phyloP scores from a whole-genome alignment of 2,113 vertebrate species.

The Sardina pilchardus region DNA sequence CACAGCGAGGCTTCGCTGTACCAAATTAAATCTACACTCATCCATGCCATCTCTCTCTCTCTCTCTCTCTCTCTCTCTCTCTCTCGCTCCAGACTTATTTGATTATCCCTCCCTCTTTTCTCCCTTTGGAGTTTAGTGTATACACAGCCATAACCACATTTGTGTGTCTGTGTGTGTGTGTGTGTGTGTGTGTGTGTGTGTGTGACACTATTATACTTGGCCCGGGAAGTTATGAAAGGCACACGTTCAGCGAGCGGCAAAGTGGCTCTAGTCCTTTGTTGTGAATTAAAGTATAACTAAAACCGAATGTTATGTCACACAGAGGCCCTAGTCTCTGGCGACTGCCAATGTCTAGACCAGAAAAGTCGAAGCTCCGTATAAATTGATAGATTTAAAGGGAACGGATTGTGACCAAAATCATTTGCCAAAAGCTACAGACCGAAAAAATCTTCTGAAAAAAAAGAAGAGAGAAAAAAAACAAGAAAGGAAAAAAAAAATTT shows the following conservation, averaged over 20 bases:
- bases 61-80: constrained; percentile 20
- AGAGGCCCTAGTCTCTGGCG: constrained; percentile 57
- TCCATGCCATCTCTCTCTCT: constrained; percentile 56
- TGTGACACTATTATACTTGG: constrained; percentile 45
- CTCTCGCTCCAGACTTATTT: constrained; percentile 38
- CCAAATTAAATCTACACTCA: constrained; percentile 67
- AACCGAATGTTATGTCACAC: constrained; percentile 55
- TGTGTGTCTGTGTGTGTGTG: neutral
- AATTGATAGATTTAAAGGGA: constrained; percentile 50
- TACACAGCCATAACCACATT: constrained; percentile 51
- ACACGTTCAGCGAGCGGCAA: constrained; percentile 54
- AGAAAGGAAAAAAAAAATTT: constrained; percentile 28
- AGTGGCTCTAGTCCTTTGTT: constrained; percentile 48
- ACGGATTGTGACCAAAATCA: constrained; percentile 43
- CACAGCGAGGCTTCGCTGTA: constrained; percentile 59
- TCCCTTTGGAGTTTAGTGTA: constrained; percentile 46
- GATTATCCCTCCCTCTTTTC: constrained; percentile 19
- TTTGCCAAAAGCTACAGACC: constrained; percentile 56
- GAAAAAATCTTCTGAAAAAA: neutral
- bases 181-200: neutral
- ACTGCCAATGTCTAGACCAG: constrained; percentile 63
- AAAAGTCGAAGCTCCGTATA: constrained; percentile 59
- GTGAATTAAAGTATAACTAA: constrained; percentile 48
- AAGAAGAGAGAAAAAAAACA: neutral
- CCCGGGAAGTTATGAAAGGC: constrained; percentile 43